Base-by-base conservation (phyloP, 2,113 vertebrate genomes). In the Lepisosteus osseus region DNA sequence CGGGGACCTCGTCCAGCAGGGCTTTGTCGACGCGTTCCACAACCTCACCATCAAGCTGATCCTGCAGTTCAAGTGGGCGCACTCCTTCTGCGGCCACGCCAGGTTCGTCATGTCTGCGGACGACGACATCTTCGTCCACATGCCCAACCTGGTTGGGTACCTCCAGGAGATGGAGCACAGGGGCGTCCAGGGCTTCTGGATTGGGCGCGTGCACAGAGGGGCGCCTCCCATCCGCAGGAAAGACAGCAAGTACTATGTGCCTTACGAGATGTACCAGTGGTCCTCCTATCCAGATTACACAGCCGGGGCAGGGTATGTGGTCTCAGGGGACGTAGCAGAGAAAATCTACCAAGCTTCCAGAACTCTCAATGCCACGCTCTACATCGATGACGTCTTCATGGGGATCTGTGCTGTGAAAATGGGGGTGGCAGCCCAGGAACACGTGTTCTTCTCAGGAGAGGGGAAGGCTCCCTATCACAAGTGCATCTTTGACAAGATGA, bases 321-420 rank as follows among this genome's bases (percentile, higher is more conserved):
- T 98, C 74, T 99, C 97, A 1, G 76, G 72, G 3, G 93, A 97
- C 0, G 95, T 96, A 56, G 94, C 90, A 0, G 84, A 86, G 70
- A 98, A 95, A 86, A 91, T 98, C 65, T 93, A 98, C n/a, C 82
- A 84, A 61, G 95, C 95, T 0, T 94, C 93, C 0, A 76, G 90
- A 83, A 86, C 88, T 6, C 89, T 98, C 11, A 96, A 95, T 73
- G 89, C 95, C 4, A 96, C 92, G 44, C 82, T 99, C 61, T 95
- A 97, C 78, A 98, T 98, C 29, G 97, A 99, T 0, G 96, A 98
- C 45, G 96, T 98, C 81, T 98, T 97, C 86, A 98, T 99, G 96
- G 97, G 96, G 63, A 92, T 98, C 65, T 98, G 95, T 84, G 97
- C 95, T 84, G 94, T 92, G 66, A 90, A 90, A 74, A 83, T 94